Percentiles rank a stretch among this genome's conserved stretches.
phyloP scores from a whole-genome alignment of 2,888 invertebrate genomes.

The Deilephila elpenor region DNA sequence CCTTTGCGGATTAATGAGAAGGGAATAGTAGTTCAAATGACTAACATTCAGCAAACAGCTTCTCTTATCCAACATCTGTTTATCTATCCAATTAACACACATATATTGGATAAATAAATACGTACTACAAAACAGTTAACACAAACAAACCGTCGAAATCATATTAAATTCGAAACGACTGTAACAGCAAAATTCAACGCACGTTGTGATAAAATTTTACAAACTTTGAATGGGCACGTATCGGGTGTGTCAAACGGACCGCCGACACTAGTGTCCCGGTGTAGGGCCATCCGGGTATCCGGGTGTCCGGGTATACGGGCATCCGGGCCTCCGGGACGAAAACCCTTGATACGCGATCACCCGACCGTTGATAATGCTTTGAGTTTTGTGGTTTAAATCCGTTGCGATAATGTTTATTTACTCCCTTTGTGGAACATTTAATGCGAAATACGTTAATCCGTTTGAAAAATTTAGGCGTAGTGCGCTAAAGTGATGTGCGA shows the following conservation, averaged over 20 bases:
- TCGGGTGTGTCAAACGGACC: slow-evolving; percentile 3
- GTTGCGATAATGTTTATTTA: not conserved
- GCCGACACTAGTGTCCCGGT: not conserved
- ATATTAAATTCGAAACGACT: not conserved
- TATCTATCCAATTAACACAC: too few species aligned
- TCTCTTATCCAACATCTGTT: too few species aligned
- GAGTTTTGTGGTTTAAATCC: not conserved
- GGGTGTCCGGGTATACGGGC: not conserved
- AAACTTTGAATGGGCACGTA: slow-evolving; percentile 5
- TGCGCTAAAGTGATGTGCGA: too few species aligned
- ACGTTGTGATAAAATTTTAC: slow-evolving; percentile 7
- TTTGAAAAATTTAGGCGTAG: too few species aligned
- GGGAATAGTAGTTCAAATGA: too few species aligned
- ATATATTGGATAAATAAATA: too few species aligned
- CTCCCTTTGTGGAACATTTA: not conserved
- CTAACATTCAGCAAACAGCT: too few species aligned
- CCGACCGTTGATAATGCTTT: not conserved
- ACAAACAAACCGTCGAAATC: not conserved
- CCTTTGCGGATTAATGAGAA: too few species aligned
- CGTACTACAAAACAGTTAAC: not conserved
- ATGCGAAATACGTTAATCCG: too few species aligned
- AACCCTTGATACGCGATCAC: slow-evolving; percentile 15
- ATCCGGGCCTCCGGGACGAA: not conserved
- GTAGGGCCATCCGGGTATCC: slow-evolving; percentile 1
- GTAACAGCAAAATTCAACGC: not conserved